These are phyloP conservation scores for Notothenia rossii DNA, from an alignment of 2,113 vertebrate genomes.

Conservation along the genomic window DNA sequence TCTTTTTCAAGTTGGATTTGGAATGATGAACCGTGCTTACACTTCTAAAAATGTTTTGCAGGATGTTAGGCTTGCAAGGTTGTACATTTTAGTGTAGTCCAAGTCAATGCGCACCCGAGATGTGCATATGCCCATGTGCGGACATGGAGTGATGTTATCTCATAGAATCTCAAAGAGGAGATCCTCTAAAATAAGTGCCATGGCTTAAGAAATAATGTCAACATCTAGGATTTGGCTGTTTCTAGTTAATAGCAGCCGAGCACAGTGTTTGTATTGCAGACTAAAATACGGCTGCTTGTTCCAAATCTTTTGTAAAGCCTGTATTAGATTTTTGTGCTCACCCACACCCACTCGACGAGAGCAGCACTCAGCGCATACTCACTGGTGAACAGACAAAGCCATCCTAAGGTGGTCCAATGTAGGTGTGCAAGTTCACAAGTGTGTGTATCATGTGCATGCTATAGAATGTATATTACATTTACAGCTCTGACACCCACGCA, in stretches of 20 bases:
- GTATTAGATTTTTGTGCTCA: slow-evolving; percentile 40
- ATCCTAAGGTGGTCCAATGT: slow-evolving; percentile 56
- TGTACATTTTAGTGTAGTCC: slow-evolving; percentile 4
- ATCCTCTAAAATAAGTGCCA: slow-evolving; percentile 24
- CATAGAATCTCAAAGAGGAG: slow-evolving; percentile 19
- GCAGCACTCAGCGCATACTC: slow-evolving; percentile 47
- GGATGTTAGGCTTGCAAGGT: not conserved
- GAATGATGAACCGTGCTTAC: not conserved
- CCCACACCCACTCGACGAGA: slow-evolving; percentile 66
- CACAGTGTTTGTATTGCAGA: slow-evolving; percentile 31
- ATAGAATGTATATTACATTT: slow-evolving; percentile 58
- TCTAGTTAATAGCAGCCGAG: slow-evolving; percentile 26
- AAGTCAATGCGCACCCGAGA: not conserved
- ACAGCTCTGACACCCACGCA: slow-evolving; percentile 60
- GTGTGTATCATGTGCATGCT: slow-evolving; percentile 31
- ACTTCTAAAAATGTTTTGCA: not conserved
- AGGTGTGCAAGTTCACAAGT: slow-evolving; percentile 4
- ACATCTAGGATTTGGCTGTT: slow-evolving; percentile 37
- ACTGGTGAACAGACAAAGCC: slow-evolving; percentile 52
- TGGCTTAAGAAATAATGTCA: slow-evolving; percentile 41
- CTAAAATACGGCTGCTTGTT: slow-evolving; percentile 46
- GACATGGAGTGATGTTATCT: slow-evolving; percentile 14
- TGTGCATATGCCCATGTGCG: slow-evolving; percentile 33
- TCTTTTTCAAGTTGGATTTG: slow-evolving; percentile 22
- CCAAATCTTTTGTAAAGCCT: slow-evolving; percentile 46